Evolutionary conservation across 2,113 vertebrate genomes (phyloP).

Genomic region (Prolemur simus): DNA sequence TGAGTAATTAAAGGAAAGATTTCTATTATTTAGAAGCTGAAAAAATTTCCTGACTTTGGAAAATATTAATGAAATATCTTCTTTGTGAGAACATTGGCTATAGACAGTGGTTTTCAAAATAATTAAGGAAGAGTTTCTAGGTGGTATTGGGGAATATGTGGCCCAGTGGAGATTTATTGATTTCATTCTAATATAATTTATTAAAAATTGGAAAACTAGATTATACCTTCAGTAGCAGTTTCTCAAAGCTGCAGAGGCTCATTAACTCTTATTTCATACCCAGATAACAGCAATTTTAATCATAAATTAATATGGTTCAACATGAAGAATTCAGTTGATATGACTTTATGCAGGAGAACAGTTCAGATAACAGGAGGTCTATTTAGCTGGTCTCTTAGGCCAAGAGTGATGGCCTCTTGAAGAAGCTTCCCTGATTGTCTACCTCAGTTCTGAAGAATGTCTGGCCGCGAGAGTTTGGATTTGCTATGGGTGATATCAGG

Average conservation of each 20-base stretch:
- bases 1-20: slow-evolving; percentile 14
- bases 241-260: not conserved
- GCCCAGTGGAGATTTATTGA: not conserved
- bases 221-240: not conserved
- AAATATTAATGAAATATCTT: not conserved
- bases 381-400: not conserved
- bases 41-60: not conserved
- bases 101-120: not conserved
- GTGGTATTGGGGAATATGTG: not conserved
- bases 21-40: not conserved
- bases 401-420: not conserved
- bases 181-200: not conserved
- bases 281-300: not conserved
- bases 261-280: slow-evolving; percentile 19
- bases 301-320: not conserved
- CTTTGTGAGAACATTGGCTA: not conserved
- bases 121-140: slow-evolving; percentile 18
- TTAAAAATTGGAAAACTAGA: not conserved
- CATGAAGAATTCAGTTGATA: not conserved
- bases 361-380: not conserved
- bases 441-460: not conserved
- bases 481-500: not conserved
- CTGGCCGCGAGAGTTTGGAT: not conserved
- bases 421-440: not conserved
- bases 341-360: not conserved